Percentiles rank a stretch among this genome's conserved stretches.
Conservation (phyloP, 2,113 vertebrate species). For the Embiotoca jacksoni region DNA sequence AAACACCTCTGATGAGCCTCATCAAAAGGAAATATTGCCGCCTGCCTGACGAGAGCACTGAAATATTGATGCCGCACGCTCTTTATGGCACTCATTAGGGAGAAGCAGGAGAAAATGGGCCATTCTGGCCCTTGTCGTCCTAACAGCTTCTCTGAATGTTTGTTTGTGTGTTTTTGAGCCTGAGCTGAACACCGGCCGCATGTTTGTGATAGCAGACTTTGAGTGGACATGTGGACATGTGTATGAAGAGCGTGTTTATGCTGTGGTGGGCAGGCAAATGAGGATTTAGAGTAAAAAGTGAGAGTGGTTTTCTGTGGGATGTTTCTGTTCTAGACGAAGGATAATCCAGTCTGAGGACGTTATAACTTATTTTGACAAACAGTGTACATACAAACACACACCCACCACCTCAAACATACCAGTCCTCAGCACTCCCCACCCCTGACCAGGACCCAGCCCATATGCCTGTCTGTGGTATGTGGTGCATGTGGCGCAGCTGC, state of each 20-base stretch:
- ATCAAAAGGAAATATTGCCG: conserved; percentile 66
- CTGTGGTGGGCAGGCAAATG: conserved; percentile 10
- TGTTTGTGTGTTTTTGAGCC: conserved; percentile 51
- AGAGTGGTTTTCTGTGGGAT: conserved; percentile 7
- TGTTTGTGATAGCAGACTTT: conserved; percentile 5
- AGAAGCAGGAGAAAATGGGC: conserved; percentile 63
- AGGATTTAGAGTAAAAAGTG: conserved; percentile 3
- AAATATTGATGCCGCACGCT: conserved; percentile 76
- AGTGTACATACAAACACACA: conserved; percentile 21
- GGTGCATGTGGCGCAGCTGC: conserved; percentile 58
- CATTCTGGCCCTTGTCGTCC: conserved; percentile 52
- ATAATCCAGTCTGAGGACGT: not conserved
- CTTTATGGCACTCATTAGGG: conserved; percentile 72
- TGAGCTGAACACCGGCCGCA: not conserved
- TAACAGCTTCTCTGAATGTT: conserved; percentile 50
- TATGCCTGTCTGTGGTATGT: conserved; percentile 72
- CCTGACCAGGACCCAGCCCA: conserved; percentile 48
- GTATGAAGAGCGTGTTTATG: conserved; percentile 18
- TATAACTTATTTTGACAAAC: conserved; percentile 12
- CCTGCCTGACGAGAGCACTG: conserved; percentile 49
- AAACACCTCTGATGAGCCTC: conserved; percentile 64
- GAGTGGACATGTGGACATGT: conserved; percentile 8
- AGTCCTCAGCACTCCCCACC: conserved; percentile 2
- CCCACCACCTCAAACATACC: conserved; percentile 36
- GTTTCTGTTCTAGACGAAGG: conserved; percentile 1